Evolutionary conservation across 2,888 invertebrate genomes (phyloP), one percentile per base, ranked within the genome.

Genomic region (Apoderus coryli): DNA sequence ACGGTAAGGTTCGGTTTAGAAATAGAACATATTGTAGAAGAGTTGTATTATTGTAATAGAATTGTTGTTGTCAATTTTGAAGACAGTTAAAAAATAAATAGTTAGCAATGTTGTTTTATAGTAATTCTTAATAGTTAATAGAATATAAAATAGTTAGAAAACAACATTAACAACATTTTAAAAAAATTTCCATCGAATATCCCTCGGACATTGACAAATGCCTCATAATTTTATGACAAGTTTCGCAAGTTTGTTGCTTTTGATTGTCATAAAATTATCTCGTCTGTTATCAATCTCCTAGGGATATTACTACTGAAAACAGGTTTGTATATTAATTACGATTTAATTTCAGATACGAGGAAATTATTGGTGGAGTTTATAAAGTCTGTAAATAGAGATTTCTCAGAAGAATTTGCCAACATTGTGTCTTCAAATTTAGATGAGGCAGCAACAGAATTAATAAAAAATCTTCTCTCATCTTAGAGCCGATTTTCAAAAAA

Each of bases 351-450:
- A 69, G 69, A 67, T 47, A 53, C 61, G 2, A 60, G 57, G 45
- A 52, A 47, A 31, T 44, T 62, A 25, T 54, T 69, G 3, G 42
- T 59, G n/a, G 62, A 64, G 25, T 63, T 74, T 31, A 46, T 74
- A 25, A 65, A 63, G 48, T 62, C 62, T 15, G 57, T 67, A 9
- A 64, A 67, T 34, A 56, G 59, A 35, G 67, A 69, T 44, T 73
- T 72, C 45, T 54, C 64, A 1, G 63, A 65, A 16, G 64, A 69
- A 41, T 72, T 68, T 47, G 61, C 57, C 30, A 50, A 49, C 7
- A 56, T 65, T 6, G 60, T 62, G 24, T 47, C 54, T 23, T 50
- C 58, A 25, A 42, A 63, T 22, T 53, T 60, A 16, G 52, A 53
- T 19, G 59, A 60, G 35, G 52, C 56, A 11, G 52, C 56, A 11